These are phyloP conservation scores for Thelaira solivaga DNA, from an alignment of 2,888 invertebrate genomes.

Conservation along the genomic window DNA sequence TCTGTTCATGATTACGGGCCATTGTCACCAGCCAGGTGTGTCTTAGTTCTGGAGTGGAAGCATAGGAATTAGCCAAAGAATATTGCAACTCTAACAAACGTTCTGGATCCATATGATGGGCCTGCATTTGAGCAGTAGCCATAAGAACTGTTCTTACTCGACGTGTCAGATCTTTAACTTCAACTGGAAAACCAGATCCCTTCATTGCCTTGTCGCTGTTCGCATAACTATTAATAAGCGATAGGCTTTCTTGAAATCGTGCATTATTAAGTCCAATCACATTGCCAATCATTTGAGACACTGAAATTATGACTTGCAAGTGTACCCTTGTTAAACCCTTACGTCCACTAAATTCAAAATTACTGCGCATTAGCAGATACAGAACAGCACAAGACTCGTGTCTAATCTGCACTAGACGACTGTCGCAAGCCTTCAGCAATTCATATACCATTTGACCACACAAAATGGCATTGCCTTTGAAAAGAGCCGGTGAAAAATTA, in stretches of 20 bases:
- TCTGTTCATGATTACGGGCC: conserved; percentile 89
- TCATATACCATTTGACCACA: conserved; percentile 90
- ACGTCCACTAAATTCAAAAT: conserved; percentile 91
- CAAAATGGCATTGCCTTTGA: conserved; percentile 89
- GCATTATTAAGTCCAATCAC: conserved; percentile 94
- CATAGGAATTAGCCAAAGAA: conserved; percentile 93
- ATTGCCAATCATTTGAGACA: conserved; percentile 94
- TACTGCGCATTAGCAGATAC: conserved; percentile 94
- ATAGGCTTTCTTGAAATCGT: conserved; percentile 95
- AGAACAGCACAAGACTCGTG: conserved; percentile 95
- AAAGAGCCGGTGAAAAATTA: conserved; percentile 89
- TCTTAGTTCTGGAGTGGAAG: conserved; percentile 94
- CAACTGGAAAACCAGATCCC: conserved; percentile 91
- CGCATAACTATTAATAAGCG: conserved; percentile 94
- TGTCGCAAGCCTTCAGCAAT: conserved; percentile 89
- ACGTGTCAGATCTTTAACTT: conserved; percentile 95
- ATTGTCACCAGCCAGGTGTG: conserved; percentile 98
- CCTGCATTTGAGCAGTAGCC: conserved; percentile 94
- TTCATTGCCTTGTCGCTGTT: conserved; percentile 96
- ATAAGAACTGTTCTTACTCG: conserved; percentile 95
- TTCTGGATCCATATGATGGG: conserved; percentile 94
- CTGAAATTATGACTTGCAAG: conserved; percentile 95
- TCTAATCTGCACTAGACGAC: conserved; percentile 88
- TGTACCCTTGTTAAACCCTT: conserved; percentile 93
- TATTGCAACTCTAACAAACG: conserved; percentile 94